phyloP scores from a whole-genome alignment of 2,113 vertebrate genomes.

The Sander vitreus region DNA sequence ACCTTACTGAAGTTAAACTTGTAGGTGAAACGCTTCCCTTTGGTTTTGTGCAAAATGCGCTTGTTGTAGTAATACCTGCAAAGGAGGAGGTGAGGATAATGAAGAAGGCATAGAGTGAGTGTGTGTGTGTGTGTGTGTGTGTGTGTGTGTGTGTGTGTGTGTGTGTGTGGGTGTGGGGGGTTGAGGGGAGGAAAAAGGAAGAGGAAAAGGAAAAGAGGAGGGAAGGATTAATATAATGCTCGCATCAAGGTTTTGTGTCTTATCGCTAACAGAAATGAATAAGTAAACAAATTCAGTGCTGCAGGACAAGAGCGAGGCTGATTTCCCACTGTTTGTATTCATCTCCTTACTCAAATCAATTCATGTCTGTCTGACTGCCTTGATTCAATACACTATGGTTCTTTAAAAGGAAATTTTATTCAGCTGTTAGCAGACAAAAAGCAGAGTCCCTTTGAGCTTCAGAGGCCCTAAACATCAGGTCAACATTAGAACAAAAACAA shows the following conservation, averaged over 20 bases:
- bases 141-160: not conserved
- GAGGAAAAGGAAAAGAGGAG: slow-evolving; percentile 59
- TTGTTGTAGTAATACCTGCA: slow-evolving; percentile 96
- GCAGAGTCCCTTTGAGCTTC: slow-evolving; percentile 26
- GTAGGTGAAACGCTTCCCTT: slow-evolving; percentile 96
- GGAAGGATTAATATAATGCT: slow-evolving; percentile 75
- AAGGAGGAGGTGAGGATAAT: slow-evolving; percentile 49
- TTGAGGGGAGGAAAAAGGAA: slow-evolving; percentile 56
- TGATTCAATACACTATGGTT: slow-evolving; percentile 64
- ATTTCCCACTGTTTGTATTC: slow-evolving; percentile 79
- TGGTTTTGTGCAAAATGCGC: slow-evolving; percentile 95
- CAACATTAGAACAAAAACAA: slow-evolving; percentile 14
- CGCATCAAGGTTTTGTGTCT: slow-evolving; percentile 72
- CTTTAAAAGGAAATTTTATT: slow-evolving; percentile 66
- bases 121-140: too few species aligned
- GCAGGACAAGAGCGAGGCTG: slow-evolving; percentile 67
- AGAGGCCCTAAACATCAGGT: slow-evolving; percentile 8
- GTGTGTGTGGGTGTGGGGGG: not conserved
- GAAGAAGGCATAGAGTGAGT: slow-evolving; percentile 46
- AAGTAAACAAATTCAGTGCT: slow-evolving; percentile 70
- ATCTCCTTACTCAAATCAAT: slow-evolving; percentile 74
- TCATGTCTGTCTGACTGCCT: slow-evolving; percentile 68
- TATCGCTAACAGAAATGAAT: slow-evolving; percentile 64
- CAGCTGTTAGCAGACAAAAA: slow-evolving; percentile 47
- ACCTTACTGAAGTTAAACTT: slow-evolving; percentile 98